Evolutionary conservation across 2,888 invertebrate species (phyloP).

Genomic region (Bombylius major): DNA sequence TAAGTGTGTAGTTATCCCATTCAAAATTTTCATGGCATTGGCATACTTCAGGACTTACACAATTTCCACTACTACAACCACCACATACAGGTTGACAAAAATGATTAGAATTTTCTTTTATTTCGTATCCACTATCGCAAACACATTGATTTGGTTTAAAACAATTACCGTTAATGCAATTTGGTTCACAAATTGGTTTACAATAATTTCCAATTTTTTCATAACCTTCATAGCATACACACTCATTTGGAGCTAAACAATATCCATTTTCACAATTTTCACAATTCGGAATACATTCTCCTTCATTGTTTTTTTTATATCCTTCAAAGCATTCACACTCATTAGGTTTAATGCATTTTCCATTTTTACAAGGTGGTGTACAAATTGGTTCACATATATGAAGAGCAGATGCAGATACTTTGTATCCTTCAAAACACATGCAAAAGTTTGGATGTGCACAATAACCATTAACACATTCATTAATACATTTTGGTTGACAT

Average conservation of each 20-base stretch:
- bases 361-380: slow-evolving; percentile 15
- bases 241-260: slow-evolving; percentile 21
- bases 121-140: slow-evolving; percentile 29
- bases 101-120: slow-evolving; percentile 11
- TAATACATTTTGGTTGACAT: slow-evolving; percentile 27
- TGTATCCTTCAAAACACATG: slow-evolving; percentile 15
- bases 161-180: slow-evolving; percentile 19
- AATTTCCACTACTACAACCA: slow-evolving; percentile 30
- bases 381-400: slow-evolving; percentile 2
- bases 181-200: slow-evolving; percentile 26
- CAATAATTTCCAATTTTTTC: slow-evolving; percentile 28
- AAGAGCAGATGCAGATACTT: slow-evolving; percentile 3
- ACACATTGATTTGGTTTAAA: slow-evolving; percentile 24
- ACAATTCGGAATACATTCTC: slow-evolving; percentile 12
- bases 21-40: slow-evolving; percentile 29
- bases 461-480: slow-evolving; percentile 27
- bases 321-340: slow-evolving; percentile 17
- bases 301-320: slow-evolving; percentile 5
- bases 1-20: too few relatives aligned
- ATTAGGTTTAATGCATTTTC: slow-evolving; percentile 18
- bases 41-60: slow-evolving; percentile 23
- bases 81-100: slow-evolving; percentile 19
- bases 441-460: slow-evolving; percentile 25
- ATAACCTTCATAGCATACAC: slow-evolving; percentile 29
- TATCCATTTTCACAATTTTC: slow-evolving; percentile 20